phyloP scores from a whole-genome alignment of 2,113 vertebrate species.

The Tragulus kanchil region DNA sequence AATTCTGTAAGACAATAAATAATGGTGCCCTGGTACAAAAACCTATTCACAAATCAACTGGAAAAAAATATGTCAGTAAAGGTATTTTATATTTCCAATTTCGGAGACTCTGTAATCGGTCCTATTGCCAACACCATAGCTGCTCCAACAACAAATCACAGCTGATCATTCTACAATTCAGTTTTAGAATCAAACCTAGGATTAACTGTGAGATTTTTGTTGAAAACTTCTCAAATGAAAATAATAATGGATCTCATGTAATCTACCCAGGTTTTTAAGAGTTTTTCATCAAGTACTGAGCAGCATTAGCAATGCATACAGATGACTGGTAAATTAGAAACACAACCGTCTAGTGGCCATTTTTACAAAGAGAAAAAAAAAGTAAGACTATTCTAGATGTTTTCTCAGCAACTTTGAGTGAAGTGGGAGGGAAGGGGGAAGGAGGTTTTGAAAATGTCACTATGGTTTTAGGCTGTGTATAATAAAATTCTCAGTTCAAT shows the following conservation, averaged over 20 bases:
- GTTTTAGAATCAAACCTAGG: constrained; percentile 52
- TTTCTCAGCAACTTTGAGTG: neutral
- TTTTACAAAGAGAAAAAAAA: neutral
- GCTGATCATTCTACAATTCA: neutral
- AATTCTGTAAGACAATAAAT: constrained; percentile 66
- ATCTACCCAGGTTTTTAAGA: neutral
- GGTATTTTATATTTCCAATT: constrained; percentile 64
- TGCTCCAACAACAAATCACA: constrained; percentile 55
- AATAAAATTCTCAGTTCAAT: constrained; percentile 37
- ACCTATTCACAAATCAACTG: constrained; percentile 45
- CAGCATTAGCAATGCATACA: neutral
- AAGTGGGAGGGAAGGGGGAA: neutral
- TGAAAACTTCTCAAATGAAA: constrained; percentile 31
- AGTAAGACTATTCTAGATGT: neutral
- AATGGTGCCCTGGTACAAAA: neutral
- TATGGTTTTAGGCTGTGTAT: neutral
- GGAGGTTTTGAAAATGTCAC: neutral
- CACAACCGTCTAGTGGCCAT: neutral
- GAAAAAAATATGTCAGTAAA: neutral
- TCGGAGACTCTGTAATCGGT: neutral
- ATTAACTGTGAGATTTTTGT: constrained; percentile 48
- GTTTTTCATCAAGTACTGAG: neutral
- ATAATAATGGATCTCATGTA: neutral
- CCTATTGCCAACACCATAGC: constrained; percentile 39
- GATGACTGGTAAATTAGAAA: neutral